phyloP scores from a whole-genome alignment of 2,888 invertebrate species.

The Lochmaea crataegi region DNA sequence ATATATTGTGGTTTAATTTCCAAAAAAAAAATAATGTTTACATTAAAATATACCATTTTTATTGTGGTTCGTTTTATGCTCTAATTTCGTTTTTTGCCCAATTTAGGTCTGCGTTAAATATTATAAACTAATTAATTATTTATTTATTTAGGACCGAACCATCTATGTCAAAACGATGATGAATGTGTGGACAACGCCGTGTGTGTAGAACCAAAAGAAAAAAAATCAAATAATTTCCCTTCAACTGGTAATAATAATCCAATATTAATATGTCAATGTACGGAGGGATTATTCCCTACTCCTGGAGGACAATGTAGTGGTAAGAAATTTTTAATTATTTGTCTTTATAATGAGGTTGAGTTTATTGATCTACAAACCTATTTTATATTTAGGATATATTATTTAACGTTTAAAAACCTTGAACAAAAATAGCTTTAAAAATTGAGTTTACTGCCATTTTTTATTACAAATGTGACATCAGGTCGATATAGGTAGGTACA shows the following conservation, averaged over 20 bases:
- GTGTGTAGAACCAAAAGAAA: conserved; percentile 54
- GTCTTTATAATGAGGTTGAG: no score
- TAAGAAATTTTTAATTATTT: conserved; percentile 28
- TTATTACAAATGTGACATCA: neutral
- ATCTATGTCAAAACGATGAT: conserved; percentile 57
- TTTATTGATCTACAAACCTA: neutral
- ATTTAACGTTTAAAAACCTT: neutral
- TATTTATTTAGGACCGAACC: conserved; percentile 57
- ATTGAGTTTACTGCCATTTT: conserved; percentile 14
- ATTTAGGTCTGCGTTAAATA: no score
- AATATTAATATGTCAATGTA: conserved; percentile 50
- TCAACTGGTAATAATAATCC: conserved; percentile 37
- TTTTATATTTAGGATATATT: neutral
- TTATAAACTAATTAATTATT: neutral
- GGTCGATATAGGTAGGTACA: no score
- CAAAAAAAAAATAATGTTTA: no score
- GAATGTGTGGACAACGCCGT: conserved; percentile 61
- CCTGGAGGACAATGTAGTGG: conserved; percentile 43
- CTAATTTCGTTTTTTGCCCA: no score
- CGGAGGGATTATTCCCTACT: conserved; percentile 48
- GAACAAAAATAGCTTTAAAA: neutral
- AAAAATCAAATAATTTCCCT: conserved; percentile 37
- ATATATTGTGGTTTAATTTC: no score
- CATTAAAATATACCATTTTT: no score
- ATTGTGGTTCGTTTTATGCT: no score